A percentile compares a stretch with the other conserved stretches of the same genome.
These are phyloP conservation scores for Leptocoma aspasia DNA, from an alignment of 2,113 vertebrate species.

Conservation along the genomic window DNA sequence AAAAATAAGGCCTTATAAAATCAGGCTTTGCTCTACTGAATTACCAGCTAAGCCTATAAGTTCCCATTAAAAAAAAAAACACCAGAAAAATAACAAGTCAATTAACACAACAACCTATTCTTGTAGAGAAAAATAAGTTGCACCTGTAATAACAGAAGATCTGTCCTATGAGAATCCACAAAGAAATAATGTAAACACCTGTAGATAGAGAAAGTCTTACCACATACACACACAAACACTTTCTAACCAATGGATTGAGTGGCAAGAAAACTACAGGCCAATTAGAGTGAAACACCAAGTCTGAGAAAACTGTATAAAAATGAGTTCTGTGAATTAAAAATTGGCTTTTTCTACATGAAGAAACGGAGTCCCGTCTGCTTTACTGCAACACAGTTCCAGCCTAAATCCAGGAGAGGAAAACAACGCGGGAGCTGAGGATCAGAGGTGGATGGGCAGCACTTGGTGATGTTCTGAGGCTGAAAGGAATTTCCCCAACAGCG, in stretches of 20 bases:
- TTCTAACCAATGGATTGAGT: background rate
- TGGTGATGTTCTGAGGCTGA: background rate
- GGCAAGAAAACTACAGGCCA: background rate
- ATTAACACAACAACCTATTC: background rate
- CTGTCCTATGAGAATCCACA: background rate
- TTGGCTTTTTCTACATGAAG: background rate
- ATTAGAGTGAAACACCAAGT: background rate
- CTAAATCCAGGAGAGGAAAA: background rate
- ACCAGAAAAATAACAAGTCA: background rate
- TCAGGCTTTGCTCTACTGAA: background rate
- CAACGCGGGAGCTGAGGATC: accelerated
- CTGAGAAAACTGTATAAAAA: background rate
- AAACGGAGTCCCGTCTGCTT: background rate
- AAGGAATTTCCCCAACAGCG: background rate
- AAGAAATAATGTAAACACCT: too few relatives aligned
- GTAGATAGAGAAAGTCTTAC: background rate
- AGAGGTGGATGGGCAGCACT: accelerated
- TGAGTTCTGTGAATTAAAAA: background rate
- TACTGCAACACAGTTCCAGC: background rate
- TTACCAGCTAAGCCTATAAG: background rate
- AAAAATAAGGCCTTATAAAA: background rate
- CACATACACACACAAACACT: background rate
- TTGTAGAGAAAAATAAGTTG: background rate
- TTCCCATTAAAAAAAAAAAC: background rate
- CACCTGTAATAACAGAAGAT: background rate